Base-by-base conservation (phyloP, 2,888 invertebrate genomes). In the Ichneumoninae sp. region DNA sequence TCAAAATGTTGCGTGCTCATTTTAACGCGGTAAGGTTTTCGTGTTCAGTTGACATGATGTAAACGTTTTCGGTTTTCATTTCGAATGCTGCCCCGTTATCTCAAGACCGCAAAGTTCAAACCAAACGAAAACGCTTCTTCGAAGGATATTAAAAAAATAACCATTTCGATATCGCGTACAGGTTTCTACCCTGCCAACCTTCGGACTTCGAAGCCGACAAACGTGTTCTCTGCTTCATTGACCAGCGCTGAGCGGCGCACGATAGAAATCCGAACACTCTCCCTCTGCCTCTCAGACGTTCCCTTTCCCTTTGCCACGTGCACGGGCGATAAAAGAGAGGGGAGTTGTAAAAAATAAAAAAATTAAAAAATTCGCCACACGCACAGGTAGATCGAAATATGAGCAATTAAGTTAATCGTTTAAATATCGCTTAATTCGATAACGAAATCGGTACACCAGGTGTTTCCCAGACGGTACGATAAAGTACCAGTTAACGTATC, bases 391-490 rank as follows among this genome's bases (percentile, higher is more conserved):
- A 80, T 76, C 44, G 54, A 69, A 66, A 80, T 77, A 76, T 52
- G 76, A 52, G 76, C 79, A 68, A 80, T 80, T 68, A 76, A 80
- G 80, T 85, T 47, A 10, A 71, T 68, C 76, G 60, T 76, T 76
- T 73, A 71, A 79, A 68, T 71, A 71, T 36, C 30, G 26, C 66
- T 57, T 44, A 54, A 36, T 47, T 47, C 70, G 85, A 83, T 81
- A 83, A 78, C 13, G 63, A 30, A 73, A 54, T 22, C 40, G 33
- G 33, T 7, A 22, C 3, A 52, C 69, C 85, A 73, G 85, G 54
- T 81, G 79, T 40, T 7, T 22, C 26, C 71, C 40, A 68, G 66
- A 74, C 54, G 44, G 52, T 52, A 71, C 44, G 26, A 69, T 47
- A 13, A 33, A 33, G 54, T 36, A 33, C 36, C 1, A 5, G 19